These are phyloP conservation scores for Ichneumon xanthorius DNA, from an alignment of 2,888 invertebrate genomes.

Conservation along the genomic window DNA sequence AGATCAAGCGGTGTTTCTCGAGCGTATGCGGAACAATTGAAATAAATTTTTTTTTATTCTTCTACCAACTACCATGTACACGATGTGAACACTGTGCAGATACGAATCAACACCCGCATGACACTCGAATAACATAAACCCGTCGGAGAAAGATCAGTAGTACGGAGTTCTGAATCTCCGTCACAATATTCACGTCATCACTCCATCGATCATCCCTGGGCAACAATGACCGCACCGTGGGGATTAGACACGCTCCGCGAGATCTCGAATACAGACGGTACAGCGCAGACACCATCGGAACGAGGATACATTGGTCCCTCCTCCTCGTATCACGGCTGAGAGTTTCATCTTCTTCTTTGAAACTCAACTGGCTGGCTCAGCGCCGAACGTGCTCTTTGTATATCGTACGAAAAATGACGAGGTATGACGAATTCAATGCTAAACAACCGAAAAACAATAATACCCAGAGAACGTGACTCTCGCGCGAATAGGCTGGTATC, in stretches of 20 bases:
- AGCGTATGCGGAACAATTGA: conserved; percentile 2
- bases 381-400: conserved; percentile 33
- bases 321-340: conserved; percentile 4
- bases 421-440: conserved; percentile 55
- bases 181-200: conserved; percentile 70
- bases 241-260: conserved; percentile 63
- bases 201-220: conserved; percentile 66
- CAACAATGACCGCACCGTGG: conserved; percentile 64
- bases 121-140: conserved; percentile 59
- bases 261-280: conserved; percentile 37
- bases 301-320: conserved; percentile 28
- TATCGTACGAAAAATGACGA: conserved; percentile 23
- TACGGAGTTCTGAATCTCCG: conserved; percentile 41
- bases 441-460: conserved; percentile 48
- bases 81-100: neutral
- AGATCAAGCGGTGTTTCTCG: conserved; percentile 11
- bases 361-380: conserved; percentile 17
- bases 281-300: conserved; percentile 21
- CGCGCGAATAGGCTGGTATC: conserved; percentile 38
- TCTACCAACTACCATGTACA: neutral
- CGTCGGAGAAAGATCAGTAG: conserved; percentile 18
- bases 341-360: conserved; percentile 30
- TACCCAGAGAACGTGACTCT: conserved; percentile 8
- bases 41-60: neutral
- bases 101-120: conserved; percentile 60